Evolutionary conservation across 2,888 invertebrate species (phyloP), one percentile per base, ranked within the genome.

Genomic region (Orthosia gracilis): DNA sequence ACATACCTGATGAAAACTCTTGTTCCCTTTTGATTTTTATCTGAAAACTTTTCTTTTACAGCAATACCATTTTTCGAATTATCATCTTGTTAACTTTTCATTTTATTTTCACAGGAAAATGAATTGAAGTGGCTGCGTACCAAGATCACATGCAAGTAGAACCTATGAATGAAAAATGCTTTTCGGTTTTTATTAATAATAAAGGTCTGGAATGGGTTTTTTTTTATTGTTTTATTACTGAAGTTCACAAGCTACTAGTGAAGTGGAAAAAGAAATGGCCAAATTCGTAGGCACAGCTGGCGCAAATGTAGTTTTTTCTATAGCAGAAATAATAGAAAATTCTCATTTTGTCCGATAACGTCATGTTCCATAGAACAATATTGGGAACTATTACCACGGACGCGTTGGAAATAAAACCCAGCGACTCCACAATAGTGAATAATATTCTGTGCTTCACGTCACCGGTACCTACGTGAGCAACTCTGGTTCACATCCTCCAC

Each of bases 21-120:
- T 95, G 97, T 97, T 97, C 97, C 97, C 97, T 97, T 97, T 96
- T 96, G 95, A 96, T 96, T 96, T 91, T 88, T 90, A 26, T 77
- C 95, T 95, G 95, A 95, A 21, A 5, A 55, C 21, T 0, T 7
- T 17, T 13, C 3, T 21, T 17, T 47, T 12, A 7, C 4, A 9
- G 0, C 0, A 21, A 61, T n/a, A 2, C 3, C 3, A 45, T 15
- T 23, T 52, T 9, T 1, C 1, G 0, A 2, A n/a, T 21, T 55
- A 52, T 23, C 47, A 52, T 11, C 15, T 1, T 7, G 50, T 4
- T 65, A 2, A 83, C 4, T 18, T 0, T 9, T 0, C 0, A 50
- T 59, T 67, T 71, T 59, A 15, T 58, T 23, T 63, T 73, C 15
- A 58, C 68, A 83, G 80, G 57, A 5, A 1, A 18, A 50, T 4